Evolutionary conservation across 1,140 invertebrate species (phyloP), one percentile per base, ranked within the genome.

Genomic region (Neodiprion lecontei): DNA sequence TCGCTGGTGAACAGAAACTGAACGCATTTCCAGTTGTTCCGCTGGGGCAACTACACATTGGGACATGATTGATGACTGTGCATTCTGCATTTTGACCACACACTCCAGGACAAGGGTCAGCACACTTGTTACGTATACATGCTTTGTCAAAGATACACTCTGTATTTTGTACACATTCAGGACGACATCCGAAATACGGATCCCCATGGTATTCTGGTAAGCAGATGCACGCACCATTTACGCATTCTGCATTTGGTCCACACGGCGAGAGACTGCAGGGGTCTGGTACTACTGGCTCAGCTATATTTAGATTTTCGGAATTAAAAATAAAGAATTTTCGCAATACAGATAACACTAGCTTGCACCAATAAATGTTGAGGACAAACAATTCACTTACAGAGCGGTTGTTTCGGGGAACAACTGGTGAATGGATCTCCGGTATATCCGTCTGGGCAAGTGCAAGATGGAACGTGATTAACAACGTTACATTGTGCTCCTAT

Each of bases 31-130:
- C 94, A 8, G 90, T 91, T 81, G 90, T 94, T 74, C 91, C 92
- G 49, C 86, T 83, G 49, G 92, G 89, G 81, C 94, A 95, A 71
- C 89, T 91, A 79, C 95, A 96, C 74, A 94, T 91, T 12, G 94
- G 93, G 76, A 93, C 89, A 83, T 96, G 95, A 85, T 94, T 94
- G 8, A 93, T 86, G 2, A 95, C 93, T 77, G 90, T 89, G 80
- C 95, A 96, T 49, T 92, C 84, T 1, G 95, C 93, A 83, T 94
- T 93, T 67, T 89, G 81, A 48, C 94, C 95, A 81, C 95, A 94
- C 17, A 90, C 91, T 73, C 92, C 93, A 17, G 89, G 85, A 79
- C 94, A 96, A 9, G 94, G 94, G 84, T 95, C 89, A 69, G 88
- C 79, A 84, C 94, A 96, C 79, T 92, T 93, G 77, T 91, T 93